Base-by-base conservation (phyloP, 2,797 vertebrate species). In the Erethizon dorsatum region DNA sequence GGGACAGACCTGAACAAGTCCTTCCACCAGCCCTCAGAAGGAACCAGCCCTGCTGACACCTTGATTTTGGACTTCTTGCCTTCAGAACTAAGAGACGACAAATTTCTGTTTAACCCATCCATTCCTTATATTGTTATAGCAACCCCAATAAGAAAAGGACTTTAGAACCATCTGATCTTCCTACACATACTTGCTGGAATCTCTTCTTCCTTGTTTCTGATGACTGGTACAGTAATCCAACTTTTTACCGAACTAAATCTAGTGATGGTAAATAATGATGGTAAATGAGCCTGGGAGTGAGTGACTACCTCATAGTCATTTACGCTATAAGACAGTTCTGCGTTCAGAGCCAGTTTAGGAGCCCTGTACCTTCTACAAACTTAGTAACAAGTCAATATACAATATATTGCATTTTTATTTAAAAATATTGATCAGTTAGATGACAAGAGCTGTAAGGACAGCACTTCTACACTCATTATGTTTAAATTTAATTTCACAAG, bases 401-500 rank as follows among this genome's bases (percentile, higher is more conserved):
- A 41, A 54, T 31, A 13, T 59, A 20, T 56, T 75, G 7, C 9
- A 5, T 71, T 77, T 94, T 67, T 33, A 63, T 50, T 57, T 6
- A 22, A 45, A 28, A 52, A 63, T 57, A 56, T 17, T 78, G 17
- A 45, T 86, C 37, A 88, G 50, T 22, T 41, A 52, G 75, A 20
- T 67, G n/a, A 63, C 14, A 67, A 33, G 24, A 1, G 8, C 47
- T 93, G 2, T 20, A 91, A 63, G 20, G n/a, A 96, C 83, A 63
- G 3, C 15, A 82, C 10, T 93, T 88, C 82, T 57, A 33, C 1
- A 56, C 3, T 50, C n/a, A 33, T 56, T 89, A 9, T 26, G 24
- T 94, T 69, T 37, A n/a, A 67, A 52, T 87, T 33, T 92, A 69
- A 57, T 87, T 95, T 93, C 1, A 2, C 63, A 91, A 88, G n/a